Conservation (phyloP, 2,888 invertebrate species). For the Entomobrya multifasciata region DNA sequence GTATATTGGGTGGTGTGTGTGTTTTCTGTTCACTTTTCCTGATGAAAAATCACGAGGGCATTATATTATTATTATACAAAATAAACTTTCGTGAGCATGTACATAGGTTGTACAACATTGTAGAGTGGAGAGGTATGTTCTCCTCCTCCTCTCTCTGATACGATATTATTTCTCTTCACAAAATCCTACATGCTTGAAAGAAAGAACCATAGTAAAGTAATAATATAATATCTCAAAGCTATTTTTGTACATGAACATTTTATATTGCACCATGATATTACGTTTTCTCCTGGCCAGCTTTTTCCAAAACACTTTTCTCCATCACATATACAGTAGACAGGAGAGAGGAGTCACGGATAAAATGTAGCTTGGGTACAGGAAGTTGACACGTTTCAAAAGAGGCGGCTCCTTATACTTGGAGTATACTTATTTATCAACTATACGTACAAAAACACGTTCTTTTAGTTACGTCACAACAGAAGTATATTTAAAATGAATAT, state of each 20-base stretch:
- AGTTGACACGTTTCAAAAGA: neutral
- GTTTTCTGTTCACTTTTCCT: conserved; percentile 40
- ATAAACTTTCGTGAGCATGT: neutral
- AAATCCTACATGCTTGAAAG: neutral
- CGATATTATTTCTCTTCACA: neutral
- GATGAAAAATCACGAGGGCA: conserved; percentile 53
- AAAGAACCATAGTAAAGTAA: too few species aligned
- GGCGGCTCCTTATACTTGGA: neutral
- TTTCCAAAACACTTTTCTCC: neutral
- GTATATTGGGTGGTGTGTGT: neutral
- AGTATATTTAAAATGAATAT: too few species aligned
- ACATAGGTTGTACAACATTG: too few species aligned
- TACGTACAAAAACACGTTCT: neutral
- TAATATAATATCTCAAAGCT: conserved; percentile 31
- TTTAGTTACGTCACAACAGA: neutral
- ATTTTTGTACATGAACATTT: conserved; percentile 38
- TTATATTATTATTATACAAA: conserved; percentile 12
- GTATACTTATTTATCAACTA: neutral
- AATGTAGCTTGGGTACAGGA: neutral
- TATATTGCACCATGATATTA: conserved; percentile 21
- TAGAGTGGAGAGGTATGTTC: conserved; percentile 19
- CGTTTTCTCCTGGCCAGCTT: neutral
- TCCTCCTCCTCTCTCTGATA: neutral
- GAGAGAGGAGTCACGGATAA: too few species aligned
- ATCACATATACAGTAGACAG: neutral